These are phyloP conservation scores for Lepidochitona cinerea DNA, from an alignment of 2,888 invertebrate species.

Conservation along the genomic window DNA sequence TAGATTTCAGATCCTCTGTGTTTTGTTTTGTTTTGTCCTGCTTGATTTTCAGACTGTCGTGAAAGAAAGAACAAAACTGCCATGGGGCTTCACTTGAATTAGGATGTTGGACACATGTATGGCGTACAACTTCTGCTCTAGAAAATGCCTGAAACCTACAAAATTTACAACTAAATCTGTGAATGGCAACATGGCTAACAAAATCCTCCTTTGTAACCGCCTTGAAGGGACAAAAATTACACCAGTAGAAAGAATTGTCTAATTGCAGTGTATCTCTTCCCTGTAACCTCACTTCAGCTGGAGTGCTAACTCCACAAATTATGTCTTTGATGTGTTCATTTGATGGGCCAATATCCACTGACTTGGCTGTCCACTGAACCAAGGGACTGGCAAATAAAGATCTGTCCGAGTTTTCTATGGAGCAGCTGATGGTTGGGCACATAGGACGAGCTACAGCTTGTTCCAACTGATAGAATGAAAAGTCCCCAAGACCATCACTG, in stretches of 20 bases:
- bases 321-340: not conserved
- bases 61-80: not conserved
- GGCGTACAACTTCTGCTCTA: constrained; percentile 6
- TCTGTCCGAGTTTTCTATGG: not conserved
- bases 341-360: too few species aligned
- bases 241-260: constrained; percentile 9
- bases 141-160: constrained; percentile 5
- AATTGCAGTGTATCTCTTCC: not conserved
- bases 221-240: constrained; percentile 18
- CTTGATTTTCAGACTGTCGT: not conserved
- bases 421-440: not conserved
- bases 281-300: not conserved
- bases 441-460: not conserved
- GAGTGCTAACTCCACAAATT: constrained; percentile 6
- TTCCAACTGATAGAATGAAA: too few species aligned
- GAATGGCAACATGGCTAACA: constrained; percentile 1
- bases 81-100: not conserved
- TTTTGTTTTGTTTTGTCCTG: not conserved
- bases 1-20: not conserved
- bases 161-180: constrained; percentile 10
- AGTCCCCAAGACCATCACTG: too few species aligned
- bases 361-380: not conserved
- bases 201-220: constrained; percentile 1
- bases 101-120: not conserved
- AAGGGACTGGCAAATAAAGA: not conserved